These are phyloP conservation scores for Apus apus DNA, from an alignment of 2,113 vertebrate genomes.

Conservation along the genomic window DNA sequence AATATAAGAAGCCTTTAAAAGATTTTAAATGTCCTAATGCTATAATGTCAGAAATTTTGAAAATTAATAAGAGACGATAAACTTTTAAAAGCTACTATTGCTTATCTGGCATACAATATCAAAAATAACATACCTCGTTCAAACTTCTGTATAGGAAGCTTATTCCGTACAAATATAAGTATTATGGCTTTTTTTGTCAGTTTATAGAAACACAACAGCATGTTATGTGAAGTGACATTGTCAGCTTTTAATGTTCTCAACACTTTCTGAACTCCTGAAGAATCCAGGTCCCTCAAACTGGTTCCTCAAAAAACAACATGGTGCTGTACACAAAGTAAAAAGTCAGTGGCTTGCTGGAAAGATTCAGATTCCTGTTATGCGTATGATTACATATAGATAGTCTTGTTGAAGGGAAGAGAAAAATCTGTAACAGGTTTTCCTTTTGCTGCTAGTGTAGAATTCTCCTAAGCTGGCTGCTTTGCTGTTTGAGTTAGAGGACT, in stretches of 20 bases:
- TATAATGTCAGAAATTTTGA: accelerated
- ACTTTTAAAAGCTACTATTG: neutral
- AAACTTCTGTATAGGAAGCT: neutral
- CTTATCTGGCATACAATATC: neutral
- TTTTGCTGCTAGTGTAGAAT: neutral
- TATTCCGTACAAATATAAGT: neutral
- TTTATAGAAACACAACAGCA: neutral
- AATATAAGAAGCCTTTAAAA: neutral
- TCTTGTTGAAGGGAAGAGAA: neutral
- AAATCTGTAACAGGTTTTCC: neutral
- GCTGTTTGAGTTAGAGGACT: neutral
- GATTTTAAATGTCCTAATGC: neutral
- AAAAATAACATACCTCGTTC: neutral
- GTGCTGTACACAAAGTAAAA: neutral
- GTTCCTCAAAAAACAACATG: too few relatives aligned
- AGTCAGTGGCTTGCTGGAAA: neutral
- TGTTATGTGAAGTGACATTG: neutral
- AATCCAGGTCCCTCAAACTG: neutral
- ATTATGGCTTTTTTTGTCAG: neutral
- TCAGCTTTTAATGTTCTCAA: neutral
- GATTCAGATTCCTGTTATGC: neutral
- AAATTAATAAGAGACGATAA: neutral
- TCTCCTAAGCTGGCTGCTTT: neutral
- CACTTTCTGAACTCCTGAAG: neutral
- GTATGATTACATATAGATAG: neutral